Evolutionary conservation across 2,888 invertebrate genomes (phyloP).

Genomic region (Carpatolechia fugitivella): DNA sequence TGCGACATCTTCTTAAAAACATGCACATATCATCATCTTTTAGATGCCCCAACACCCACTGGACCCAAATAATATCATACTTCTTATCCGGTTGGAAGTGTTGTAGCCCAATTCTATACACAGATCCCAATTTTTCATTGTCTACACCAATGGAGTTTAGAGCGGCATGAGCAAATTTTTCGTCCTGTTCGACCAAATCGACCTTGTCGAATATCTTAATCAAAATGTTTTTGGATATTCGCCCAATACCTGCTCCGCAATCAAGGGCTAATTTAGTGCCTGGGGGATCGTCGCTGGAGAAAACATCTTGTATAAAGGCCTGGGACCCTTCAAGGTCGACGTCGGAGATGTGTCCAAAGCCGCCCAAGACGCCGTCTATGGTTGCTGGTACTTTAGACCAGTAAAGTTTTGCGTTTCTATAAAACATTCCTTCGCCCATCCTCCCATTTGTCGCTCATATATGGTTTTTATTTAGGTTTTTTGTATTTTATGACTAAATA

Average conservation of each 20-base stretch:
- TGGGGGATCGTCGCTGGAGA: constrained; percentile 68
- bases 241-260: constrained; percentile 98
- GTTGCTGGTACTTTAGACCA: constrained; percentile 94
- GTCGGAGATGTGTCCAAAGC: constrained; percentile 91
- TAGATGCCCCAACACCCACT: constrained; percentile 96
- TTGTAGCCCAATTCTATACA: constrained; percentile 88
- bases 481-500: not conserved
- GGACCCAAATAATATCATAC: constrained; percentile 97
- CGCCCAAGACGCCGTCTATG: constrained; percentile 96
- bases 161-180: constrained; percentile 88
- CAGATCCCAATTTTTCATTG: constrained; percentile 80
- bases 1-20: constrained; percentile 84
- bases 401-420: constrained; percentile 87
- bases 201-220: constrained; percentile 88
- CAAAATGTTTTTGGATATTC: constrained; percentile 92
- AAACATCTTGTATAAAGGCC: constrained; percentile 82
- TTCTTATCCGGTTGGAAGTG: constrained; percentile 87
- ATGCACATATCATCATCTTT: constrained; percentile 89
- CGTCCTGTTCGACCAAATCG: constrained; percentile 95
- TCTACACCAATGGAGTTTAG: constrained; percentile 64
- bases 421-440: constrained; percentile 68
- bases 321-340: constrained; percentile 93
- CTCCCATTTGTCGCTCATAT: not conserved
- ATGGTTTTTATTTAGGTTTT: not conserved
- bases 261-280: constrained; percentile 87